phyloP scores from a whole-genome alignment of 2,888 invertebrate species.

The Dromius quadrimaculatus region DNA sequence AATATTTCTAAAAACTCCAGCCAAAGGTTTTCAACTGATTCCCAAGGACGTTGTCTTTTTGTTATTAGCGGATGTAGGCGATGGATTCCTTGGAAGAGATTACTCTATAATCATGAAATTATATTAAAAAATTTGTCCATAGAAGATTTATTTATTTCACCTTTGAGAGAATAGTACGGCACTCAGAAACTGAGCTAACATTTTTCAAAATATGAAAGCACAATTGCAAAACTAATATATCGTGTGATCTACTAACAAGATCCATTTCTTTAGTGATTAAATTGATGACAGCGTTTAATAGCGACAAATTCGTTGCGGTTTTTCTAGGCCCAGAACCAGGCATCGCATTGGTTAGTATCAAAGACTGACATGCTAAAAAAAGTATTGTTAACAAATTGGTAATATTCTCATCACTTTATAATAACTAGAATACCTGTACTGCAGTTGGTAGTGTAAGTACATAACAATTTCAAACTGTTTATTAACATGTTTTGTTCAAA shows the following conservation, averaged over 20 bases:
- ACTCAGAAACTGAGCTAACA: conserved; percentile 71
- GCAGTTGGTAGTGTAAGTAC: conserved; percentile 75
- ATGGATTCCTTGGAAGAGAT: conserved; percentile 66
- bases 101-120: conserved; percentile 64
- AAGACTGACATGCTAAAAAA: conserved; percentile 67
- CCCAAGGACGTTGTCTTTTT: conserved; percentile 69
- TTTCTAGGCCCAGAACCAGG: conserved; percentile 69
- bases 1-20: conserved; percentile 69
- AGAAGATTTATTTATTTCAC: too few species aligned
- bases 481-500: conserved; percentile 70
- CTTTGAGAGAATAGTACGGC: conserved; percentile 73
- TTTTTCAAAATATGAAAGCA: conserved; percentile 70
- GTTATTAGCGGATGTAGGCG: conserved; percentile 70
- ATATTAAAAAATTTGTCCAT: too few species aligned
- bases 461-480: conserved; percentile 71
- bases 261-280: conserved; percentile 69
- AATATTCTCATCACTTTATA: neutral
- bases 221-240: conserved; percentile 65
- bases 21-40: conserved; percentile 69
- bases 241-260: conserved; percentile 66
- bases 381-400: conserved; percentile 26
- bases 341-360: conserved; percentile 68
- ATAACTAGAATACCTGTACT: conserved; percentile 70
- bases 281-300: conserved; percentile 69
- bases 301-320: conserved; percentile 67